Conservation (phyloP, 2,797 vertebrate genomes). For the Buphagus erythrorhynchus region DNA sequence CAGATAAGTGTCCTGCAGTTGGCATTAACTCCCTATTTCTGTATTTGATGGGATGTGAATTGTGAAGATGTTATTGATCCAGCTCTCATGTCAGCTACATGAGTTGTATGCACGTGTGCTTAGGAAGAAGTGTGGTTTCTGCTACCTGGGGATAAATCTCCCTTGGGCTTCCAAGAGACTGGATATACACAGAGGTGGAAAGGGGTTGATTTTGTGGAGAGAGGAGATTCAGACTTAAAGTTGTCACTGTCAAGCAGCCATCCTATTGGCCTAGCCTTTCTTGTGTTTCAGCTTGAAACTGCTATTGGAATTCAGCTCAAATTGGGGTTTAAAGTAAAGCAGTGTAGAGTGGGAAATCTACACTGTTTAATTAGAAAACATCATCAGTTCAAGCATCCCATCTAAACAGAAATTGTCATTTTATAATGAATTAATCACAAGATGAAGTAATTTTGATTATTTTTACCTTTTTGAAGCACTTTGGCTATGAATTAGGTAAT, state of each 20-base stretch:
- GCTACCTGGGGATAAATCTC: fast-evolving
- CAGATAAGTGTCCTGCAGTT: slow-evolving; percentile 74
- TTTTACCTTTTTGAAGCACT: not conserved
- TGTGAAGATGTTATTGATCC: slow-evolving; percentile 1
- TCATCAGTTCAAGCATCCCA: not conserved
- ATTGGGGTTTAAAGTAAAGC: not conserved
- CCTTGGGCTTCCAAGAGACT: not conserved
- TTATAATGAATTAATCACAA: not conserved
- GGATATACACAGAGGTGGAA: not conserved
- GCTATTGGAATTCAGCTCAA: not conserved
- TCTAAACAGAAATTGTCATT: not conserved
- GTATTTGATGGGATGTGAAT: slow-evolving; percentile 71
- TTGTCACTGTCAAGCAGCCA: not conserved
- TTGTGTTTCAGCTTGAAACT: not conserved
- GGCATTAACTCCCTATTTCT: slow-evolving; percentile 57
- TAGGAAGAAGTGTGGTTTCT: not conserved
- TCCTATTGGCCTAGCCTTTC: not conserved
- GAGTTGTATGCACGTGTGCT: fast-evolving
- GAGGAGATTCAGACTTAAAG: not conserved
- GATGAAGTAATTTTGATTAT: not conserved
- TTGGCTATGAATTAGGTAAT: not conserved
- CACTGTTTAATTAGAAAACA: not conserved
- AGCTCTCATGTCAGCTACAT: not conserved
- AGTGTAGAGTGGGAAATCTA: not conserved
- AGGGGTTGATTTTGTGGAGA: not conserved